Evolutionary conservation across 2,888 invertebrate genomes (phyloP), one percentile per base, ranked within the genome.

Genomic region (Cosmopolites sordidus): DNA sequence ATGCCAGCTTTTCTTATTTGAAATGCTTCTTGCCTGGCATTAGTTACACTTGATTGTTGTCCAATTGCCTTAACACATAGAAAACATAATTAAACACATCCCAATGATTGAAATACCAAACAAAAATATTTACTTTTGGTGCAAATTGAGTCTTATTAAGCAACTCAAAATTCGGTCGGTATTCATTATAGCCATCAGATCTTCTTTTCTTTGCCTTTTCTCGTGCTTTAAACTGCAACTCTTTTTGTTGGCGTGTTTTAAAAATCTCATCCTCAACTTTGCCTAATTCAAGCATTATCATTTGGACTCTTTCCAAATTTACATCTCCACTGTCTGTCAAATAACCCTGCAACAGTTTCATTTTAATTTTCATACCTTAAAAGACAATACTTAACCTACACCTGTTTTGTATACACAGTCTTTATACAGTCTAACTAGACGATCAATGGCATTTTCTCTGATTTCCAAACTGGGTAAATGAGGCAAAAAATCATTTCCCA

Each of bases 401-500:
- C 87, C 88, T n/a, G 95, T 95, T 76, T 88, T 92, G 69, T 91
- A 91, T 9, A 96, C 93, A 62, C 89, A 86, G 68, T 90, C 89
- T 77, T 99, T 99, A 72, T 99, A 99, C 55, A 99, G 76, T 62
- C 81, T 85, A 4, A 99, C 87, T 14, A 99, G 81, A 48, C 96
- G 79, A 74, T 99, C 98, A 43, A 99, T 96, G 0, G 99, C 97
- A 0, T 90, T 91, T 77, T 98, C 97, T 43, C 96, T 80, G 68
- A 99, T 99, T 80, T 99, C 98, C 63, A 99, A 76, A 45, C 96
- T 96, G 2, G 99, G 99, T 60, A 99, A 79, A 78, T 99, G 99
- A 0, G 99, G 99, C 64, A 99, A 74, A 72, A 99, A 99, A 76
- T 99, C 99, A 70, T 99, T 99, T 43, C 99, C 99, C 46, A 98